Conservation (phyloP, 1,140 invertebrate species). For the Lasioglossum baleicum region DNA sequence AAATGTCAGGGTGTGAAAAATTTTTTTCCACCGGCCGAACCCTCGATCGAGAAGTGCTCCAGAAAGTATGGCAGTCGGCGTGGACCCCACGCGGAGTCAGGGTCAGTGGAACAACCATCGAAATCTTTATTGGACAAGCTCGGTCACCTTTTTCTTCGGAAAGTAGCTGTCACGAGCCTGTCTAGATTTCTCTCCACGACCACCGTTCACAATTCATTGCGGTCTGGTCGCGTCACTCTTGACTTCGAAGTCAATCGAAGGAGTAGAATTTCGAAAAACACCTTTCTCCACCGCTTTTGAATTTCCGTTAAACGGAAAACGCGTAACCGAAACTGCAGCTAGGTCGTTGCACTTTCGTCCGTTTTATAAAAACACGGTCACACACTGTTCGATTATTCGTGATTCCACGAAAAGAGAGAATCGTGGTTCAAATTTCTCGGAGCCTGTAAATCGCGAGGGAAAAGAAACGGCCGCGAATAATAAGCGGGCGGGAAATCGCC, state of each 20-base stretch:
- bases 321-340: slow-evolving; percentile 20
- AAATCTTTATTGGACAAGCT: slow-evolving; percentile 58
- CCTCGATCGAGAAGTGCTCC: slow-evolving; percentile 63
- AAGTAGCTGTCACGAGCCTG: slow-evolving; percentile 57
- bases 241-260: slow-evolving; percentile 49
- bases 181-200: slow-evolving; percentile 26
- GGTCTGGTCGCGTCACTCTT: slow-evolving; percentile 33
- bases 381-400: neutral
- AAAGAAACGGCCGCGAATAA: slow-evolving; percentile 20
- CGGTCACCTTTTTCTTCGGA: slow-evolving; percentile 67
- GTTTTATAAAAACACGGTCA: slow-evolving; percentile 16
- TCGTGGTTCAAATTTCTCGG: neutral
- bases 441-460: slow-evolving; percentile 32
- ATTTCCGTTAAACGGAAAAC: slow-evolving; percentile 26
- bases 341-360: neutral
- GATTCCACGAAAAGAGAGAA: neutral
- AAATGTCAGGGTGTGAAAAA: slow-evolving; percentile 52
- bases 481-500: slow-evolving; percentile 55
- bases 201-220: slow-evolving; percentile 38
- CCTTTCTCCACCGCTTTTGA: neutral
- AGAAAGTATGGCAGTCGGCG: slow-evolving; percentile 54
- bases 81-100: slow-evolving; percentile 73
- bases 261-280: slow-evolving; percentile 42
- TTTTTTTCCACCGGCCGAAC: slow-evolving; percentile 59
- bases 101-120: slow-evolving; percentile 70